phyloP scores from a whole-genome alignment of 2,113 vertebrate species.

The Dissostichus mawsoni region DNA sequence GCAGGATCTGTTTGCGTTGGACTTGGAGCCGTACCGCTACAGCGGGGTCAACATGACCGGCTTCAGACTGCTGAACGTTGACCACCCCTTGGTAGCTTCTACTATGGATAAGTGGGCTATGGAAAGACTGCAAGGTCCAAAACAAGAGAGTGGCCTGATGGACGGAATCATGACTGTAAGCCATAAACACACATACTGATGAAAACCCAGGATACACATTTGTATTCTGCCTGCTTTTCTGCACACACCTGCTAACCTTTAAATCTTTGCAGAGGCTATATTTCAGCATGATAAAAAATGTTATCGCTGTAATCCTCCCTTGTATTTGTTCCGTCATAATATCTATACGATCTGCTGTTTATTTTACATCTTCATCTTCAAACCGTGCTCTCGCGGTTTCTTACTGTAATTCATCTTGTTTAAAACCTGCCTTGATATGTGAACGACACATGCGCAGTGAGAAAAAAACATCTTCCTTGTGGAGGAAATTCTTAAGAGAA shows the following conservation, averaged over 20 bases:
- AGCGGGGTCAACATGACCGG: conserved; percentile 98
- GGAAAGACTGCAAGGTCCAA: conserved; percentile 92
- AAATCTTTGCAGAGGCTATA: conserved; percentile 7
- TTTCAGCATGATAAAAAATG: conserved; percentile 20
- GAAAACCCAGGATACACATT: conserved; percentile 13
- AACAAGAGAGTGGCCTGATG: conserved; percentile 90
- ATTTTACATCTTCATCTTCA: conserved; percentile 13
- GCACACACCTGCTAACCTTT: conserved; percentile 24
- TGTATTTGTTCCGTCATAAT: background rate
- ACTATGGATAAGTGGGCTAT: conserved; percentile 94
- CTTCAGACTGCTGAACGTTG: conserved; percentile 93
- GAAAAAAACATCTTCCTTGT: no score
- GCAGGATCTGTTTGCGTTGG: conserved; percentile 96
- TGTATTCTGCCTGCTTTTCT: conserved; percentile 1
- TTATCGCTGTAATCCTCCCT: background rate
- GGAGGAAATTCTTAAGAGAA: no score
- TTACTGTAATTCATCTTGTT: conserved; percentile 20
- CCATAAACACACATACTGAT: conserved; percentile 6
- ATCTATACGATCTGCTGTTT: background rate
- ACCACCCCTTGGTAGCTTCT: conserved; percentile 89
- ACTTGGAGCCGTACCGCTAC: conserved; percentile 97
- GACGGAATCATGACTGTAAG: conserved; percentile 95
- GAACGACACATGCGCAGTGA: background rate
- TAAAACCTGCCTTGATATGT: background rate
- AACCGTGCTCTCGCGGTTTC: background rate